Percentiles rank a stretch among this genome's conserved stretches.
Evolutionary conservation across 1,140 invertebrate species (phyloP).

Genomic region (Sinonovacula constricta): DNA sequence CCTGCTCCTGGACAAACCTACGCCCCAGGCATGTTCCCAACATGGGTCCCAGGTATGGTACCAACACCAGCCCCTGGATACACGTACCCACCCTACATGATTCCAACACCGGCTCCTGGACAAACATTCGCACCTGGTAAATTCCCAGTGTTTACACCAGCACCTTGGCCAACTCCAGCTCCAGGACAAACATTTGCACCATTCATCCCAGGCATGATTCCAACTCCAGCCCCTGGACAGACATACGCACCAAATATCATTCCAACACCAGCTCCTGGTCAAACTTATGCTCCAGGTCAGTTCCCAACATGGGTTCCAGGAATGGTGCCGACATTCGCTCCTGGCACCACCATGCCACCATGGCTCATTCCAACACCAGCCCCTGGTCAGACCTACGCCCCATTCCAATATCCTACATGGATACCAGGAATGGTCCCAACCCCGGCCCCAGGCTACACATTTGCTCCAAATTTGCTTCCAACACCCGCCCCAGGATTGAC

Average conservation of each 20-base stretch:
- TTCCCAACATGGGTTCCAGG: conserved; percentile 46
- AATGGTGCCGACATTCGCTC: too few relatives aligned
- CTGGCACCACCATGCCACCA: conserved; percentile 35
- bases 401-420: conserved; percentile 44
- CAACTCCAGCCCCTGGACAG: conserved; percentile 25
- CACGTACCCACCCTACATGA: conserved; percentile 41
- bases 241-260: conserved; percentile 41
- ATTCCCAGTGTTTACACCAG: conserved; percentile 47
- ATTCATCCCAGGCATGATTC: conserved; percentile 7
- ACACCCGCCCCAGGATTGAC: conserved; percentile 50
- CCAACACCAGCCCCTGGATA: conserved; percentile 50
- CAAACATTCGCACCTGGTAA: conserved; percentile 59
- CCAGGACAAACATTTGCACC: conserved; percentile 37
- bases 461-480: conserved; percentile 53
- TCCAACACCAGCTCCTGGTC: conserved; percentile 21
- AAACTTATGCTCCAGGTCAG: conserved; percentile 57
- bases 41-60: conserved; percentile 45
- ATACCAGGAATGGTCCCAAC: conserved; percentile 47
- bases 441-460: conserved; percentile 44
- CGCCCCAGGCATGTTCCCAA: conserved; percentile 51
- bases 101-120: conserved; percentile 56
- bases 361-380: conserved; percentile 38
- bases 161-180: conserved; percentile 44
- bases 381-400: conserved; percentile 51
- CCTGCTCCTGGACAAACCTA: conserved; percentile 55